Conservation (phyloP, 1,140 invertebrate genomes). For the Magallana angulata region DNA sequence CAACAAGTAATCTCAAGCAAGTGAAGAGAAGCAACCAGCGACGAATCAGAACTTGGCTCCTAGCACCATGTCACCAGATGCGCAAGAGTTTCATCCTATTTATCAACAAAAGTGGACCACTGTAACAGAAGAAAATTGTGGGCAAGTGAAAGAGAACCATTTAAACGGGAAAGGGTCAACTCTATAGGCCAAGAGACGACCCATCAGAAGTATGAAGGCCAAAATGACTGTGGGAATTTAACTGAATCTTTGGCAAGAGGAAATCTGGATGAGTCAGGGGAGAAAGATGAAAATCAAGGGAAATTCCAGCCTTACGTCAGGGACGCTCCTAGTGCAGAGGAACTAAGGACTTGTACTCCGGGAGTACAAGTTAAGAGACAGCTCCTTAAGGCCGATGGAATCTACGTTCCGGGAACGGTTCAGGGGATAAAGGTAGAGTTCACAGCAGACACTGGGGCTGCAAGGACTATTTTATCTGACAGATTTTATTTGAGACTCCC, state of each 20-base stretch:
- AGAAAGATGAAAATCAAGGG: neutral
- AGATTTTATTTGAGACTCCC: no score
- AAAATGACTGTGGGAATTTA: neutral
- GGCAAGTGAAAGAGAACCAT: neutral
- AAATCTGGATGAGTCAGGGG: neutral
- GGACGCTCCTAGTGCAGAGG: neutral
- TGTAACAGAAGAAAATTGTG: neutral
- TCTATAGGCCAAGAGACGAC: no score
- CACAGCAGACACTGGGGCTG: no score
- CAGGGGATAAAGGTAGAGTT: no score
- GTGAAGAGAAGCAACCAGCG: neutral
- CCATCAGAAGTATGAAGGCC: no score
- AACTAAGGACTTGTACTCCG: no score
- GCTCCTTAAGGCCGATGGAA: conserved; percentile 6
- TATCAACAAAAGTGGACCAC: neutral
- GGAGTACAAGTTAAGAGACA: neutral
- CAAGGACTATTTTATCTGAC: no score
- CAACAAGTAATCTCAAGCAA: neutral
- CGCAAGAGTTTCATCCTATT: neutral
- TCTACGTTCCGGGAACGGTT: conserved; percentile 34
- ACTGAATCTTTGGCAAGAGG: neutral
- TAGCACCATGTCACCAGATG: neutral
- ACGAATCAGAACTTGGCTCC: neutral
- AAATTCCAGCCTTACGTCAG: conserved; percentile 5
- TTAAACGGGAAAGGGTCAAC: neutral